Evolutionary conservation across 2,888 invertebrate genomes (phyloP).

Genomic region (Heliothis peltigera): DNA sequence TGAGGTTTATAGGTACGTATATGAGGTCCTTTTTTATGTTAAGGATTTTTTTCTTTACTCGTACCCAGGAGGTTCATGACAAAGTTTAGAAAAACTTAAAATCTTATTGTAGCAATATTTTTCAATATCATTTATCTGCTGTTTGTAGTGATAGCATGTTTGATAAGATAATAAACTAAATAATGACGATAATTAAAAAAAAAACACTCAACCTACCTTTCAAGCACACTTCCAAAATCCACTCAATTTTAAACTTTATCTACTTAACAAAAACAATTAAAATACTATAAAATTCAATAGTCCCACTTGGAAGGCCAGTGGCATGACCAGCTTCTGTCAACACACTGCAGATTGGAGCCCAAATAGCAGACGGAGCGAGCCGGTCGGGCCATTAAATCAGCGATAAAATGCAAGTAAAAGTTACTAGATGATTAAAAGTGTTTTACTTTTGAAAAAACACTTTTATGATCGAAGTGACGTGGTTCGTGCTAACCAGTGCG

Average conservation of each 20-base stretch:
- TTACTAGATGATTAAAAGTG: conserved; percentile 39
- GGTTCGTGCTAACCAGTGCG: neutral
- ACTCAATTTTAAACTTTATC: conserved; percentile 35
- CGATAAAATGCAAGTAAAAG: conserved; percentile 51
- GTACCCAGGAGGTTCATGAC: no score
- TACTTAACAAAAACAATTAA: conserved; percentile 33
- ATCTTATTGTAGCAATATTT: no score
- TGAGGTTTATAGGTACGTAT: no score
- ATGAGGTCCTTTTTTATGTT: no score
- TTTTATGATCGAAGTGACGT: conserved; percentile 34
- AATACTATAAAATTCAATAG: conserved; percentile 24
- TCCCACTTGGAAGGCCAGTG: conserved; percentile 40
- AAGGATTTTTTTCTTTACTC: no score
- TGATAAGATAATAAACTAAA: neutral
- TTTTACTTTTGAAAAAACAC: conserved; percentile 27
- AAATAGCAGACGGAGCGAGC: conserved; percentile 45
- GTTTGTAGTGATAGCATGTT: neutral
- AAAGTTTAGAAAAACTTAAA: no score
- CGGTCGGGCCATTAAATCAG: conserved; percentile 49
- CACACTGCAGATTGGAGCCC: conserved; percentile 55
- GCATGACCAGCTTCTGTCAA: conserved; percentile 53
- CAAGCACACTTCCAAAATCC: conserved; percentile 28
- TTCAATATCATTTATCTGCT: no score
- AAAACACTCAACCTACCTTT: conserved; percentile 39
- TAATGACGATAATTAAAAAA: neutral